These are phyloP conservation scores for Hippolais icterina DNA, from an alignment of 2,113 vertebrate genomes.

Conservation along the genomic window DNA sequence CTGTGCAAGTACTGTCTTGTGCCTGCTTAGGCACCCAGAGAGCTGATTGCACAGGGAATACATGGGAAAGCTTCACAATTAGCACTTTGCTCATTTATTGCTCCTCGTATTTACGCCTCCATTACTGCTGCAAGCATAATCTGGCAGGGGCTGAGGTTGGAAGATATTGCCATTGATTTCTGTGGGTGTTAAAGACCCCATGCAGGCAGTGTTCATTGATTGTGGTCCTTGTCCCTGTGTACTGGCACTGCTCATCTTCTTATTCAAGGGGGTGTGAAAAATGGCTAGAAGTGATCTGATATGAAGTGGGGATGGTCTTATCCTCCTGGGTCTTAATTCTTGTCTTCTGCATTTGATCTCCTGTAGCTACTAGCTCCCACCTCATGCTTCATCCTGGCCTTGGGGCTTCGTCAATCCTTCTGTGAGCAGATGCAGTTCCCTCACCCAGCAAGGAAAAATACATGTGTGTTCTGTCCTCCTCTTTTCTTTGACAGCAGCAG, in stretches of 20 bases:
- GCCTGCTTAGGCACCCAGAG: background rate
- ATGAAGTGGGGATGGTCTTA: background rate
- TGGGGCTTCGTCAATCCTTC: background rate
- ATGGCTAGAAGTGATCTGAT: background rate
- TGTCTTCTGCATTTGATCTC: background rate
- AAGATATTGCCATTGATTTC: constrained; percentile 27
- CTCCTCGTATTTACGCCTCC: background rate
- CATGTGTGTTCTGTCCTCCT: background rate
- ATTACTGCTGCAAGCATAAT: background rate
- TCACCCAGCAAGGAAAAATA: background rate
- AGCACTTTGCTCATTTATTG: constrained; percentile 25
- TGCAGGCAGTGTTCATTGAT: background rate
- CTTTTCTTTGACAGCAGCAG: background rate
- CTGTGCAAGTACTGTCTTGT: background rate
- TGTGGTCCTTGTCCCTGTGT: background rate
- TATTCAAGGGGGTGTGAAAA: background rate
- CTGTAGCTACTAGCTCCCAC: background rate
- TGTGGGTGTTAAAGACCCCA: constrained; percentile 4
- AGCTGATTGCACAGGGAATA: background rate
- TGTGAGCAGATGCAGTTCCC: background rate
- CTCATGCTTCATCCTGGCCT: background rate
- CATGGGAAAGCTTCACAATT: background rate
- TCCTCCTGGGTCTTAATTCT: background rate
- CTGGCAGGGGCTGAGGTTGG: background rate
- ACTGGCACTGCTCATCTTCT: background rate